Conservation (phyloP, 2,888 invertebrate species). For the Noctuana brunneofusca region DNA sequence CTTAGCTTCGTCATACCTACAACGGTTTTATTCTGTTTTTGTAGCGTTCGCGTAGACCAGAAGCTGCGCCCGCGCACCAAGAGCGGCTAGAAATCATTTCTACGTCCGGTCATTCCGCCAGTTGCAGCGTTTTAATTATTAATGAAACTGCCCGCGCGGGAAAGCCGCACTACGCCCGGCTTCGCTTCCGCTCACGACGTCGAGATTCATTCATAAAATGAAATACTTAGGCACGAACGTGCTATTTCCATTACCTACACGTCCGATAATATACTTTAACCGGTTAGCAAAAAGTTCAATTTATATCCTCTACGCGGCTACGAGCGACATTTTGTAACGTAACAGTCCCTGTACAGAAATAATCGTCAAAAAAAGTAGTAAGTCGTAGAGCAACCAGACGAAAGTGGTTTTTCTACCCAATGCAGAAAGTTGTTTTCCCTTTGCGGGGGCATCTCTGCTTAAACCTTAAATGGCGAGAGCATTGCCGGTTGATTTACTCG, state of each 20-base stretch:
- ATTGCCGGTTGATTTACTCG: slow-evolving; percentile 77
- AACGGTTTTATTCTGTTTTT: slow-evolving; percentile 20
- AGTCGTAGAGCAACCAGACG: slow-evolving; percentile 64
- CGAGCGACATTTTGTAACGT: slow-evolving; percentile 48
- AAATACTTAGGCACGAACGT: slow-evolving; percentile 45
- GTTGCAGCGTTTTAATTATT: slow-evolving; percentile 80
- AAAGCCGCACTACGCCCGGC: slow-evolving; percentile 80
- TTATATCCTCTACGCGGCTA: slow-evolving; percentile 34
- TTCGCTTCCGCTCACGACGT: slow-evolving; percentile 79
- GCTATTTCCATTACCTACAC: slow-evolving; percentile 46
- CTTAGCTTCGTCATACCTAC: slow-evolving; percentile 23
- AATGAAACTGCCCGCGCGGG: slow-evolving; percentile 80
- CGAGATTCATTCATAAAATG: slow-evolving; percentile 82
- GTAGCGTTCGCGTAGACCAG: slow-evolving; percentile 44
- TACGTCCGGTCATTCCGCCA: slow-evolving; percentile 78
- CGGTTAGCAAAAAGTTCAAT: slow-evolving; percentile 45
- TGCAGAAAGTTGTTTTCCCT: slow-evolving; percentile 79
- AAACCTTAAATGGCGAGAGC: slow-evolving; percentile 58
- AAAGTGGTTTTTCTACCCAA: slow-evolving; percentile 74
- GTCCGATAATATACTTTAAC: slow-evolving; percentile 55
- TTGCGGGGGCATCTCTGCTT: slow-evolving; percentile 64
- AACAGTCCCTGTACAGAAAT: slow-evolving; percentile 63
- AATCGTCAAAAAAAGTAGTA: slow-evolving; percentile 76
- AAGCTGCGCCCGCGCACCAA: slow-evolving; percentile 58
- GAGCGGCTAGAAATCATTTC: slow-evolving; percentile 78